Conservation (phyloP, 2,888 invertebrate species). For the Amphipoea lucens region DNA sequence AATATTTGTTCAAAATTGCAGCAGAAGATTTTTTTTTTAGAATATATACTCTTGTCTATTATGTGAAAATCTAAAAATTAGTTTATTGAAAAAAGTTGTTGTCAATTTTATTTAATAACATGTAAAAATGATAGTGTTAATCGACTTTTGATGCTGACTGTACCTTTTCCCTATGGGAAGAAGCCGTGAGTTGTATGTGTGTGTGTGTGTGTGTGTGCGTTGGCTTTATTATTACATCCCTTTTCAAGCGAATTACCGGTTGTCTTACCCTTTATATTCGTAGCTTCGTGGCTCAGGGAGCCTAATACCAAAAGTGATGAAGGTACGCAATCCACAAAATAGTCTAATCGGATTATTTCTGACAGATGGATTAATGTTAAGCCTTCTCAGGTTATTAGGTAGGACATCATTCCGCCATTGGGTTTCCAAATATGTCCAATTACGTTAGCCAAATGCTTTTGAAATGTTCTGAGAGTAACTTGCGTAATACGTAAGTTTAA, state of each 20-base stretch:
- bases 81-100: too few relatives aligned
- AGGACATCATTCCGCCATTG: conserved; percentile 8
- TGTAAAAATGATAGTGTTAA: too few relatives aligned
- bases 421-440: conserved; percentile 28
- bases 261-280: neutral
- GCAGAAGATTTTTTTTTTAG: too few relatives aligned
- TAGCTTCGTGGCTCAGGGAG: neutral
- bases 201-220: neutral
- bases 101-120: too few relatives aligned
- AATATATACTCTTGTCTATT: too few relatives aligned
- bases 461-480: neutral
- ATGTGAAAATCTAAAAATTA: too few relatives aligned
- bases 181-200: neutral
- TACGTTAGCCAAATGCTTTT: neutral
- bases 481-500: neutral
- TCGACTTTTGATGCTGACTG: too few relatives aligned
- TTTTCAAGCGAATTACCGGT: neutral
- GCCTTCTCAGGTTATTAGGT: neutral
- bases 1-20: too few relatives aligned
- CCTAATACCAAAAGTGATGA: conserved; percentile 2
- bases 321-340: conserved; percentile 10
- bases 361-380: conserved; percentile 18
- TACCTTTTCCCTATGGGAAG: neutral
- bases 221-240: neutral
- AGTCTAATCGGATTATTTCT: conserved; percentile 15